Conservation (phyloP, 2,797 vertebrate species). For the Cephalopachus bancanus region DNA sequence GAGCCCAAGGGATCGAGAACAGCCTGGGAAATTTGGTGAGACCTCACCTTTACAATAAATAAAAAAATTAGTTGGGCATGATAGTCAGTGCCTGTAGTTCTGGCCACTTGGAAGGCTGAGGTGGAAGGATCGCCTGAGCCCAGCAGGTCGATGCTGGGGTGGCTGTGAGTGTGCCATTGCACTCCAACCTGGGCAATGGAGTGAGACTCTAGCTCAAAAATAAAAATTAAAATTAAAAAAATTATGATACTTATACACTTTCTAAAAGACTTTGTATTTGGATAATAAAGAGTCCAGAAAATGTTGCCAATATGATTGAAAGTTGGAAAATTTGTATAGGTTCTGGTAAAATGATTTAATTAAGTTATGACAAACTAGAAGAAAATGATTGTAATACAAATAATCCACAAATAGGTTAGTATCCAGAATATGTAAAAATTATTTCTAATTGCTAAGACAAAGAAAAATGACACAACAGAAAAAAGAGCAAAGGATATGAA, state of each 20-base stretch:
- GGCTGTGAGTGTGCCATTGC: no score
- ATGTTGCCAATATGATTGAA: slow-evolving; percentile 4
- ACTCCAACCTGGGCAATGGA: no score
- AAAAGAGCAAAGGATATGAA: background rate
- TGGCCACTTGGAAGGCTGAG: no score
- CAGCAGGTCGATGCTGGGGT: no score
- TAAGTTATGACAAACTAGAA: background rate
- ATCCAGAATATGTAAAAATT: background rate
- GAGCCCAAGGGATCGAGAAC: no score
- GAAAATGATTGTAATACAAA: background rate
- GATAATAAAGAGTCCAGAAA: slow-evolving; percentile 2
- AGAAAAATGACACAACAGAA: background rate
- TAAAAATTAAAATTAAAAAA: no score
- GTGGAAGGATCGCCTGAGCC: no score
- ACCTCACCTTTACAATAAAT: no score
- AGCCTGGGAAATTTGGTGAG: no score
- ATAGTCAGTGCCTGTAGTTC: no score
- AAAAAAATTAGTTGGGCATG: no score
- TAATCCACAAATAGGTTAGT: background rate
- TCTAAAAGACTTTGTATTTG: background rate
- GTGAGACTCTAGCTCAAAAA: no score
- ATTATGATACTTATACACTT: background rate
- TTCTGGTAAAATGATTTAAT: slow-evolving; percentile 54
- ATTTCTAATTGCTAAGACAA: background rate
- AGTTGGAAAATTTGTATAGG: background rate